A percentile compares a stretch with the other conserved stretches of the same genome.
Conservation (phyloP, 2,888 invertebrate genomes). For the Chelonus formosanus region DNA sequence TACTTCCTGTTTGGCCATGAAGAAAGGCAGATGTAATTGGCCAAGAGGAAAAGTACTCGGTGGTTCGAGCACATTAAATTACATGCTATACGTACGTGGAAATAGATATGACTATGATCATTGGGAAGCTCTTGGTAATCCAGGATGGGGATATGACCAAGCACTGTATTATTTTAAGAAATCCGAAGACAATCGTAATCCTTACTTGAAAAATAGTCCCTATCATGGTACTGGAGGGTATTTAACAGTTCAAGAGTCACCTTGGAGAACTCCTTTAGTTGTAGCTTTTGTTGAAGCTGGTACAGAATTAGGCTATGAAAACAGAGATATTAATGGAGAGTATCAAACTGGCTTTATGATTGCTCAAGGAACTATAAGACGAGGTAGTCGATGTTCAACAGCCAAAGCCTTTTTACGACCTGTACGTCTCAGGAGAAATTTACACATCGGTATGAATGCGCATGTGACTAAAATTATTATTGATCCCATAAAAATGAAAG, state of each 20-base stretch:
- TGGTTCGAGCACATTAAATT: constrained; percentile 86
- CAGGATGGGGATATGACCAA: constrained; percentile 87
- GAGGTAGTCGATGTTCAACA: constrained; percentile 83
- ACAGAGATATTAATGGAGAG: constrained; percentile 83
- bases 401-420: constrained; percentile 88
- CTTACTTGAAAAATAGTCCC: constrained; percentile 75
- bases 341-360: constrained; percentile 83
- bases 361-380: constrained; percentile 80
- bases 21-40: constrained; percentile 85
- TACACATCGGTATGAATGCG: constrained; percentile 82
- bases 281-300: constrained; percentile 86
- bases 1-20: constrained; percentile 84
- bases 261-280: constrained; percentile 83
- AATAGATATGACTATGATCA: constrained; percentile 84
- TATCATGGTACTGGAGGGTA: constrained; percentile 81
- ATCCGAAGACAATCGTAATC: constrained; percentile 88
- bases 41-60: constrained; percentile 90
- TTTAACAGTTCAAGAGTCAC: constrained; percentile 83
- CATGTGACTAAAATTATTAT: constrained; percentile 81
- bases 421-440: constrained; percentile 77
- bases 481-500: constrained; percentile 77
- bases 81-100: constrained; percentile 91
- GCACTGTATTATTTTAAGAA: constrained; percentile 89
- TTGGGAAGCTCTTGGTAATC: constrained; percentile 87
- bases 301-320: constrained; percentile 83